A percentile compares a stretch with the other conserved stretches of the same genome.
Conservation (phyloP, 37 sponge, comb jelly and placozoan species). For the Beroe forskalii region DNA sequence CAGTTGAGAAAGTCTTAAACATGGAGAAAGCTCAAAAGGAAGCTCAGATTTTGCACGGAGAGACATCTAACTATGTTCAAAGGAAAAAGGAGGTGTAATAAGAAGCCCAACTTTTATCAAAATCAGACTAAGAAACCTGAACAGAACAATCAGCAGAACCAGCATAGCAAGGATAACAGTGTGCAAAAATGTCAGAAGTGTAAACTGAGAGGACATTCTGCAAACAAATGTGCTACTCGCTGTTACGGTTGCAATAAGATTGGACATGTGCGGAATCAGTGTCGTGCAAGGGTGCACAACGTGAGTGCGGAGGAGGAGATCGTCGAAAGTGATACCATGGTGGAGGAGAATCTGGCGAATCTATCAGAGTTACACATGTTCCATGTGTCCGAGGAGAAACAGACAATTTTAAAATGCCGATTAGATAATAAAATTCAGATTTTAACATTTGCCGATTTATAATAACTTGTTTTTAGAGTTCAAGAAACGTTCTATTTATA, state of each 20-base stretch:
- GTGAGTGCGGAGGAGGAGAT: not conserved
- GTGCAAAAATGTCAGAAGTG: not conserved
- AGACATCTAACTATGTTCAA: not conserved
- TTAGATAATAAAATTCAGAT: too few relatives aligned
- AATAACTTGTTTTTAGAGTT: too few relatives aligned
- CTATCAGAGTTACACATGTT: too few relatives aligned
- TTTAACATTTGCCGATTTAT: too few relatives aligned
- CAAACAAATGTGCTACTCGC: not conserved
- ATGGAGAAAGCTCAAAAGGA: not conserved
- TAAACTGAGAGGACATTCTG: not conserved
- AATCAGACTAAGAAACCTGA: not conserved
- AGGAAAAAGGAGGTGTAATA: not conserved
- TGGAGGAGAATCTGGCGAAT: too few relatives aligned
- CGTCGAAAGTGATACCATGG: too few relatives aligned
- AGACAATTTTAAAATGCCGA: too few relatives aligned
- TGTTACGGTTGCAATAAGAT: not conserved
- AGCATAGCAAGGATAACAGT: not conserved
- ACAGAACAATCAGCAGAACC: not conserved
- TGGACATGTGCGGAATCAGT: not conserved
- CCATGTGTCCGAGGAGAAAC: too few relatives aligned
- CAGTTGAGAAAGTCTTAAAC: not conserved
- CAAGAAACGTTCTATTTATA: too few relatives aligned
- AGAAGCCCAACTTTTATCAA: too few relatives aligned
- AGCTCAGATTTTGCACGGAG: slow-evolving; percentile 22
- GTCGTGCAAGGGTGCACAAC: not conserved